Conservation (phyloP, 2,113 vertebrate species). For the Zootoca vivipara region DNA sequence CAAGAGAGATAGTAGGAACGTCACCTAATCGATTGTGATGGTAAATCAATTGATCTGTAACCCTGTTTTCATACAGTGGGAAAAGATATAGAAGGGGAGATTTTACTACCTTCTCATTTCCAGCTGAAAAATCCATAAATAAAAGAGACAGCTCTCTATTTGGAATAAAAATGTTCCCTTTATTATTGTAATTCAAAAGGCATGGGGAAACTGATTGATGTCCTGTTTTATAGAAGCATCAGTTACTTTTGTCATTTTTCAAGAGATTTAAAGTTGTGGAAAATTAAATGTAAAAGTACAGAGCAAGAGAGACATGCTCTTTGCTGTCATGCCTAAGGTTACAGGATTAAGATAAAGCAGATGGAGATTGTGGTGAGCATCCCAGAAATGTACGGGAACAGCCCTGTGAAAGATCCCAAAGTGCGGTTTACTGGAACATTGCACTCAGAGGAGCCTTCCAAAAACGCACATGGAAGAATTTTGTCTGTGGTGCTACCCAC, state of each 20-base stretch:
- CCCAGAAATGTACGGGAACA: constrained; percentile 27
- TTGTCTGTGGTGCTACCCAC: neutral
- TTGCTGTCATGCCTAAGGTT: constrained; percentile 72
- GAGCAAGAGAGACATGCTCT: constrained; percentile 69
- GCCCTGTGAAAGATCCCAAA: constrained; percentile 53
- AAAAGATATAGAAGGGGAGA: constrained; percentile 75
- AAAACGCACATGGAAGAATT: constrained; percentile 34
- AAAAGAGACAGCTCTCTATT: constrained; percentile 75
- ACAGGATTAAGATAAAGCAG: constrained; percentile 69
- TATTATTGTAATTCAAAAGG: constrained; percentile 73
- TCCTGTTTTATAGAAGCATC: constrained; percentile 72
- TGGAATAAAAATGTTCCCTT: constrained; percentile 73
- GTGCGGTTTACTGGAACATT: neutral
- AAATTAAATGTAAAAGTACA: constrained; percentile 75
- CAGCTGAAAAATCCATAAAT: constrained; percentile 76
- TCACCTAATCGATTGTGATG: constrained; percentile 80
- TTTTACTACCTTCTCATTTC: constrained; percentile 76
- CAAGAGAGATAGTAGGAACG: constrained; percentile 78
- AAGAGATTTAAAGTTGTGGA: constrained; percentile 77
- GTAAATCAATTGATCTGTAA: constrained; percentile 85
- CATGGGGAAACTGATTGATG: constrained; percentile 71
- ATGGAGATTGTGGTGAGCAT: constrained; percentile 38
- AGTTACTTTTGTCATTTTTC: constrained; percentile 75
- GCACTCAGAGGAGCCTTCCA: constrained; percentile 52
- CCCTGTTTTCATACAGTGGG: constrained; percentile 78